phyloP scores from a whole-genome alignment of 2,888 invertebrate species.

The Cataglyphis albicans region DNA sequence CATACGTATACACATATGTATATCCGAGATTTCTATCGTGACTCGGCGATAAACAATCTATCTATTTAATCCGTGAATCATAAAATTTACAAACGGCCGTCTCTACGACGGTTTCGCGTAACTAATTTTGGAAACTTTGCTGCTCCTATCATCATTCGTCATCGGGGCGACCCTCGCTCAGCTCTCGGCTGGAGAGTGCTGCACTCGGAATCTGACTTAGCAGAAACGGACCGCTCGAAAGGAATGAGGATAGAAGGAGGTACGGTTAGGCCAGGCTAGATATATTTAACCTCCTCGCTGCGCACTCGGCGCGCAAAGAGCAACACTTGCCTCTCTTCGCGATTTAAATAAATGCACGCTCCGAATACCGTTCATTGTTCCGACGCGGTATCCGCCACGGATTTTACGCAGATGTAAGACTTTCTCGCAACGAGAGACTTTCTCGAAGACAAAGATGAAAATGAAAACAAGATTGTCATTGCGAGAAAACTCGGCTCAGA shows the following conservation, averaged over 20 bases:
- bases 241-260: constrained; percentile 75
- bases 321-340: constrained; percentile 77
- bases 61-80: constrained; percentile 9
- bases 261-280: constrained; percentile 74
- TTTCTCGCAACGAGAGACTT: constrained; percentile 46
- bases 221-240: constrained; percentile 65
- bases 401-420: constrained; percentile 40
- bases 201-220: constrained; percentile 56
- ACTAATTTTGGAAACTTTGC: constrained; percentile 41
- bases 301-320: constrained; percentile 74
- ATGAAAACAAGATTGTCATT: constrained; percentile 9
- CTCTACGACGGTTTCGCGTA: constrained; percentile 13
- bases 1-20: not conserved
- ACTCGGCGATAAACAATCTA: constrained; percentile 1
- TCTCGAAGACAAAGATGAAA: constrained; percentile 29
- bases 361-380: constrained; percentile 80
- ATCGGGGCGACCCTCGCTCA: constrained; percentile 45
- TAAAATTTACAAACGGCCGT: constrained; percentile 14
- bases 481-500: not conserved
- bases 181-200: constrained; percentile 51
- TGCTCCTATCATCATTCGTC: constrained; percentile 47
- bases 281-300: constrained; percentile 80
- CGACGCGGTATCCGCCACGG: constrained; percentile 50
- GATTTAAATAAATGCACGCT: constrained; percentile 83
- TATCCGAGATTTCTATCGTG: constrained; percentile 7